A percentile compares a stretch with the other conserved stretches of the same genome.
These are phyloP conservation scores for Otolemur garnettii DNA, from an alignment of 2,113 vertebrate species.

Conservation along the genomic window DNA sequence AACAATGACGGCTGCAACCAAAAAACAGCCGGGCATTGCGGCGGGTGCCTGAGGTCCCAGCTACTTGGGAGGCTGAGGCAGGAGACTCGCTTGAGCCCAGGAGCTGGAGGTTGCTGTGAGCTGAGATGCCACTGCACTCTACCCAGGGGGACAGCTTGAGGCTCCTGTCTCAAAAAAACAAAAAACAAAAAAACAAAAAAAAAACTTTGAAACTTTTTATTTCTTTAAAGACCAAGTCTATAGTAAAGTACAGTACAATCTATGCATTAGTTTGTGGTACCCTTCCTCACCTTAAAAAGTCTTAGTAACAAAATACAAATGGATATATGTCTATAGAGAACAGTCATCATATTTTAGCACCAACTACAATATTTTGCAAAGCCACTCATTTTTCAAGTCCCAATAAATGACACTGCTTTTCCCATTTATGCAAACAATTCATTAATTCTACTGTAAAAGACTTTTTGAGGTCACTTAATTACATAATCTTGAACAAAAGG, in stretches of 20 bases:
- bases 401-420: conserved; percentile 53
- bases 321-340: background rate
- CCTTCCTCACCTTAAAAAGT: background rate
- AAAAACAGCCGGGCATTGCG: too few species aligned
- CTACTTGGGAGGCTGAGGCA: too few species aligned
- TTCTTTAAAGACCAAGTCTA: conserved; percentile 63
- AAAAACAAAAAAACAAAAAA: too few species aligned
- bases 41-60: too few species aligned
- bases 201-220: conserved; percentile 76
- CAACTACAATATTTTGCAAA: conserved; percentile 53
- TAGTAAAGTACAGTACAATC: conserved; percentile 69
- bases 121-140: too few species aligned
- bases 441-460: conserved; percentile 69
- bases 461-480: conserved; percentile 68
- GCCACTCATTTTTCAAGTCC: conserved; percentile 65
- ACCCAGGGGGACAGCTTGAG: too few species aligned
- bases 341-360: conserved; percentile 47
- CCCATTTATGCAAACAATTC: conserved; percentile 57
- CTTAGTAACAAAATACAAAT: conserved; percentile 31
- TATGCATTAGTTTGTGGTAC: conserved; percentile 51
- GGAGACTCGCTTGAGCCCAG: too few species aligned
- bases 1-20: too few species aligned
- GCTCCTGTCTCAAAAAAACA: too few species aligned
- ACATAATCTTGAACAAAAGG: conserved; percentile 65
- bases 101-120: too few species aligned